These are phyloP conservation scores for Drosophila nigromelanica DNA, from an alignment of 1,140 invertebrate genomes.

Conservation along the genomic window DNA sequence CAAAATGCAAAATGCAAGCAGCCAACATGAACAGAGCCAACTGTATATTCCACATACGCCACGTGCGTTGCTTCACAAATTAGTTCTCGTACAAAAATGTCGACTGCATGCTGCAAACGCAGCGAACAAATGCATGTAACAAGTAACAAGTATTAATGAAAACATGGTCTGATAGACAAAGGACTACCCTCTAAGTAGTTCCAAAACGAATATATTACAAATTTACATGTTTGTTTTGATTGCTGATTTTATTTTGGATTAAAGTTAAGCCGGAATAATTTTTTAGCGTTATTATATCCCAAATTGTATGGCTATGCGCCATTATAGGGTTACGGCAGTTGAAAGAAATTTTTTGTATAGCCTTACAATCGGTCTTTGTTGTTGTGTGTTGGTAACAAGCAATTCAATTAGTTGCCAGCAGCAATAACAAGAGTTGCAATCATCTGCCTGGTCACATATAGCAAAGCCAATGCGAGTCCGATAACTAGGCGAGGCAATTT, in stretches of 20 bases:
- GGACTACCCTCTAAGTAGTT: slow-evolving; percentile 10
- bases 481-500: slow-evolving; percentile 34
- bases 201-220: neutral
- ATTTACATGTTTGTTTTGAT: neutral
- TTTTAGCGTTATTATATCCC: neutral
- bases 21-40: slow-evolving; percentile 14
- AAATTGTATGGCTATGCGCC: neutral
- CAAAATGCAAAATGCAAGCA: slow-evolving; percentile 44
- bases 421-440: slow-evolving; percentile 45
- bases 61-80: slow-evolving; percentile 31
- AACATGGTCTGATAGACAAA: neutral
- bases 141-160: slow-evolving; percentile 11
- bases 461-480: no score
- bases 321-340: neutral
- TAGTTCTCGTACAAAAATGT: slow-evolving; percentile 32
- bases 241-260: neutral
- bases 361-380: slow-evolving; percentile 12
- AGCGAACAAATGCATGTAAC: slow-evolving; percentile 5
- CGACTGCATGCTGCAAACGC: slow-evolving; percentile 22
- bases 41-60: slow-evolving; percentile 55
- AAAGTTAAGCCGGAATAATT: neutral
- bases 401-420: slow-evolving; percentile 65
- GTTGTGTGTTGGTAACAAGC: slow-evolving; percentile 61
- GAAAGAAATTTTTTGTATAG: neutral
- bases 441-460: slow-evolving; percentile 58